These are phyloP conservation scores for pig (Sus scrofa) DNA, from an alignment of 2,113 vertebrate species.

Conservation along the genomic window DNA sequence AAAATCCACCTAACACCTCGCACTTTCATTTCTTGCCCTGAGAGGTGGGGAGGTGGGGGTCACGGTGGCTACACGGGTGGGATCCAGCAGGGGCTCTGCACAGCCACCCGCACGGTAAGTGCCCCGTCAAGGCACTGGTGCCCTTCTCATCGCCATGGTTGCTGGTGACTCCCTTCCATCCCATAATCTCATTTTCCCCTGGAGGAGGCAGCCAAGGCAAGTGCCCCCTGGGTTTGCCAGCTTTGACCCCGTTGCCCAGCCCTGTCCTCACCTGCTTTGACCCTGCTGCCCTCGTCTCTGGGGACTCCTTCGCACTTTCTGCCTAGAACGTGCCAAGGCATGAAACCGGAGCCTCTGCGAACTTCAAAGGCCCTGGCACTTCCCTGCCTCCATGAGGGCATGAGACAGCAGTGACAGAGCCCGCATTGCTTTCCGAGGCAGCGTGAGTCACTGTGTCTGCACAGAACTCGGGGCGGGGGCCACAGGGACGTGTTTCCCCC, in stretches of 20 bases:
- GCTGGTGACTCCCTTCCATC: background rate
- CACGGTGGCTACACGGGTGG: background rate
- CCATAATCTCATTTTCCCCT: background rate
- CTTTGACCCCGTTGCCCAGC: background rate
- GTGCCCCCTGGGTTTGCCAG: background rate
- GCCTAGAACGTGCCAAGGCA: background rate
- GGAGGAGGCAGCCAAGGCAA: background rate
- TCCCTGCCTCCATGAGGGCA: background rate
- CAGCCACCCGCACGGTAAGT: background rate
- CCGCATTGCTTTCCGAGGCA: constrained; percentile 8
- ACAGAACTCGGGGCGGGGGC: background rate
- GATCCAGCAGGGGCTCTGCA: background rate
- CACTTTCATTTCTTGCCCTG: background rate
- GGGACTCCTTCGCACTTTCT: background rate
- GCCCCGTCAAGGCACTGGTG: too few species aligned
- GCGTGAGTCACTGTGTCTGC: background rate
- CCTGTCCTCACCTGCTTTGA: background rate
- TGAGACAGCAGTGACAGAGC: background rate
- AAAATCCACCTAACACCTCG: background rate
- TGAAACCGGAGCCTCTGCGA: background rate
- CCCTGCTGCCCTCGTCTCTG: background rate
- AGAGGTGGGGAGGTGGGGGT: background rate
- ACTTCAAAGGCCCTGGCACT: background rate
- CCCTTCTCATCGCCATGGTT: background rate
- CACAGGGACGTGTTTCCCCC: background rate